Percentiles rank a stretch among this genome's conserved stretches.
Evolutionary conservation across 1,140 invertebrate species (phyloP).

Genomic region (Condylostylus longicornis): DNA sequence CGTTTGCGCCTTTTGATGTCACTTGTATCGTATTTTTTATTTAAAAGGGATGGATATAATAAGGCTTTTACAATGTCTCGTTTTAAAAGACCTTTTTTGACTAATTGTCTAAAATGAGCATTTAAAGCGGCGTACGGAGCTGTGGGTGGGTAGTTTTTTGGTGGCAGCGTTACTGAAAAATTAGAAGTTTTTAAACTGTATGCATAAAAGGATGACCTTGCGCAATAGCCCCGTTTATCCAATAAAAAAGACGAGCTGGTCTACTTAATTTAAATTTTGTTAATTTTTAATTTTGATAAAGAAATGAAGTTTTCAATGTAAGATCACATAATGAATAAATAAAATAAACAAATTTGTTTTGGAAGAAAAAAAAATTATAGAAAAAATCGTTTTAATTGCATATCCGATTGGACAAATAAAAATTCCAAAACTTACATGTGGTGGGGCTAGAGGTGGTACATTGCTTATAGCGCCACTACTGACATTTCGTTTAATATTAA

Average conservation of each 20-base stretch:
- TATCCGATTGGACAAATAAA: not conserved
- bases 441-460: conserved; percentile 33
- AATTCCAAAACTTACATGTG: conserved; percentile 39
- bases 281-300: no score
- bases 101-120: conserved; percentile 54
- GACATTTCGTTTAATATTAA: conserved; percentile 31
- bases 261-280: not conserved
- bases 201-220: conserved; percentile 33
- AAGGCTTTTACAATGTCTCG: conserved; percentile 54
- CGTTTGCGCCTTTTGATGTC: conserved; percentile 10
- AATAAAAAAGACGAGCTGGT: conserved; percentile 20
- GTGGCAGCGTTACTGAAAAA: conserved; percentile 42
- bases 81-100: conserved; percentile 53
- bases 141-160: conserved; percentile 45
- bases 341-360: no score
- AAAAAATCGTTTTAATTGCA: conserved; percentile 1
- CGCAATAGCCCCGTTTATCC: conserved; percentile 37
- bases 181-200: conserved; percentile 31
- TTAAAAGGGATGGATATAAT: conserved; percentile 43
- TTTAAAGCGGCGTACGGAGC: conserved; percentile 55
- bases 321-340: not conserved
- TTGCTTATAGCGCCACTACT: conserved; percentile 27
- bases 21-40: conserved; percentile 30
- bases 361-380: conserved; percentile 5
- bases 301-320: no score